Evolutionary conservation across 2,113 vertebrate genomes (phyloP).

Genomic region (Anguilla rostrata): DNA sequence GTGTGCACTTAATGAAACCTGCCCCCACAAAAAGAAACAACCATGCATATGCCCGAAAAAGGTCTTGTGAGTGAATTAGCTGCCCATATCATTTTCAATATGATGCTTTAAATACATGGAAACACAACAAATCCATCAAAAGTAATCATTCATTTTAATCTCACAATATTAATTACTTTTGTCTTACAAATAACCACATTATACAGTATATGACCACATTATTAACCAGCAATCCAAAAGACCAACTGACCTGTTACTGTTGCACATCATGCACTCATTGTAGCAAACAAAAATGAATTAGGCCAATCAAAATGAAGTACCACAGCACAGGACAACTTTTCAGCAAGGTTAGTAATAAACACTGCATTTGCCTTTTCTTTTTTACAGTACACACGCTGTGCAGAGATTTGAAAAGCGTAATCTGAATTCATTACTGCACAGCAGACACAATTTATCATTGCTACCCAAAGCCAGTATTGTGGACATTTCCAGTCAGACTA

Average conservation of each 20-base stretch:
- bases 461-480: not conserved
- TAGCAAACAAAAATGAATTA: not conserved
- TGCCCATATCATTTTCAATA: not conserved
- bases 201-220: not conserved
- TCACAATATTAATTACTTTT: too few relatives aligned
- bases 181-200: too few relatives aligned
- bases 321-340: not conserved
- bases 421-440: not conserved
- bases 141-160: too few relatives aligned
- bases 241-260: not conserved
- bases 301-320: not conserved
- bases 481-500: not conserved
- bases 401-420: too few relatives aligned
- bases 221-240: not conserved
- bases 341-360: not conserved
- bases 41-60: not conserved
- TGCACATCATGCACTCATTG: constrained; percentile 4
- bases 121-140: not conserved
- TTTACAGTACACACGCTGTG: not conserved
- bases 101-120: not conserved
- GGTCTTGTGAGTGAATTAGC: constrained; percentile 4
- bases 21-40: not conserved
- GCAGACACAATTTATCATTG: not conserved
- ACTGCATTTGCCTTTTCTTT: not conserved
- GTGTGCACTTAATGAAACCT: not conserved